Percentiles rank a stretch among this genome's conserved stretches.
These are phyloP conservation scores for Aphidius ervi DNA, from an alignment of 1,140 invertebrate species.

Conservation along the genomic window DNA sequence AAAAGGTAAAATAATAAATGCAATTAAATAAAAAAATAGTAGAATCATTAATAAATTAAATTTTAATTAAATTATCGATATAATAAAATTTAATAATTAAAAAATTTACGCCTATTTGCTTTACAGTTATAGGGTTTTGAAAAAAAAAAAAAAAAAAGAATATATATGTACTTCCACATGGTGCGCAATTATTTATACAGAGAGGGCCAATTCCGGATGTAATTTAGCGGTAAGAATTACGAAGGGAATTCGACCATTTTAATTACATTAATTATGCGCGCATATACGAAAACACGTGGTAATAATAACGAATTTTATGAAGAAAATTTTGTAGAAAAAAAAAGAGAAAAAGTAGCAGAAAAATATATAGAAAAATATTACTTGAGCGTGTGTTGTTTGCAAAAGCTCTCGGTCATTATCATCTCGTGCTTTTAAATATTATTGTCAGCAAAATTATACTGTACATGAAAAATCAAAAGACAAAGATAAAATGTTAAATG, in stretches of 20 bases:
- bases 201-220: conserved; percentile 8
- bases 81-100: background rate
- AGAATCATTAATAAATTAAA: no score
- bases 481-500: background rate
- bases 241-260: conserved; percentile 9
- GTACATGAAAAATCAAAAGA: background rate
- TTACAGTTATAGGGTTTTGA: no score
- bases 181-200: conserved; percentile 9
- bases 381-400: conserved; percentile 7
- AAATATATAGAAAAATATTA: conserved; percentile 18
- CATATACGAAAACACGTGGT: conserved; percentile 11
- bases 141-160: no score
- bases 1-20: no score
- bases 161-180: background rate
- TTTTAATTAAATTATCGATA: no score
- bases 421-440: background rate
- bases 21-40: no score
- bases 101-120: background rate
- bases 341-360: background rate
- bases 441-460: no score
- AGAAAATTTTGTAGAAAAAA: conserved; percentile 9
- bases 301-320: conserved; percentile 13
- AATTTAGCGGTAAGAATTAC: conserved; percentile 8
- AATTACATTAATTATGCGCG: conserved; percentile 18
- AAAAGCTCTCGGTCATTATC: background rate